Evolutionary conservation across 2,888 invertebrate species (phyloP).

Genomic region (Mesodorylaimus sp.): DNA sequence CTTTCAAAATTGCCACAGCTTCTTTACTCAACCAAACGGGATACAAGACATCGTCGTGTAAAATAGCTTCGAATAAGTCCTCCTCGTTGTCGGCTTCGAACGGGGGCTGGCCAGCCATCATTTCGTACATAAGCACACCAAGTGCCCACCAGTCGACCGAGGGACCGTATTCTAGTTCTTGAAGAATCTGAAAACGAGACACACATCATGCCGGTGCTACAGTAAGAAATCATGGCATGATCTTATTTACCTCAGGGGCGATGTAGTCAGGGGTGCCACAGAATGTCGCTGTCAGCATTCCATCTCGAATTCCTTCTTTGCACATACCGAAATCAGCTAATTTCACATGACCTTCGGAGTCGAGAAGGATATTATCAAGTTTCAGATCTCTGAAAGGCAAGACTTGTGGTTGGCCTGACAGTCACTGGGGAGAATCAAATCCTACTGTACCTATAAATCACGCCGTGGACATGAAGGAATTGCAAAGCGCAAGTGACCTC

Average conservation of each 20-base stretch:
- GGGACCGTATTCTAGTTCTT: constrained; percentile 57
- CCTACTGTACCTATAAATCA: constrained; percentile 66
- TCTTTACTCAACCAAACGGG: constrained; percentile 87
- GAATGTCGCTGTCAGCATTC: constrained; percentile 78
- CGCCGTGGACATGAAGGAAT: constrained; percentile 87
- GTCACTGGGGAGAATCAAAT: too few species aligned
- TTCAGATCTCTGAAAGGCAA: constrained; percentile 64
- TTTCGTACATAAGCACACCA: constrained; percentile 94
- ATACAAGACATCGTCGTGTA: constrained; percentile 93
- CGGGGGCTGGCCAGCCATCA: constrained; percentile 98
- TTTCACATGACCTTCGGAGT: constrained; percentile 41
- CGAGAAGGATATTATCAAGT: constrained; percentile 89
- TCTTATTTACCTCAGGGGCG: constrained; percentile 62
- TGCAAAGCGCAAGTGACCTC: constrained; percentile 92
- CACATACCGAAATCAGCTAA: constrained; percentile 66
- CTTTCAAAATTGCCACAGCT: constrained; percentile 72
- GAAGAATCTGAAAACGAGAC: constrained; percentile 53
- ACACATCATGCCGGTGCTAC: constrained; percentile 45
- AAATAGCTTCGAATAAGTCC: constrained; percentile 91
- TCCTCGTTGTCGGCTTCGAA: constrained; percentile 99
- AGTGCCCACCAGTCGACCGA: constrained; percentile 65
- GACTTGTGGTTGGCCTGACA: too few species aligned
- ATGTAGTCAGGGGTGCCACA: constrained; percentile 99
- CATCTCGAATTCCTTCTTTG: constrained; percentile 81
- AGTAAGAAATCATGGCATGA: constrained; percentile 48